Evolutionary conservation across 2,888 invertebrate species (phyloP).

Genomic region (Cancer borealis): DNA sequence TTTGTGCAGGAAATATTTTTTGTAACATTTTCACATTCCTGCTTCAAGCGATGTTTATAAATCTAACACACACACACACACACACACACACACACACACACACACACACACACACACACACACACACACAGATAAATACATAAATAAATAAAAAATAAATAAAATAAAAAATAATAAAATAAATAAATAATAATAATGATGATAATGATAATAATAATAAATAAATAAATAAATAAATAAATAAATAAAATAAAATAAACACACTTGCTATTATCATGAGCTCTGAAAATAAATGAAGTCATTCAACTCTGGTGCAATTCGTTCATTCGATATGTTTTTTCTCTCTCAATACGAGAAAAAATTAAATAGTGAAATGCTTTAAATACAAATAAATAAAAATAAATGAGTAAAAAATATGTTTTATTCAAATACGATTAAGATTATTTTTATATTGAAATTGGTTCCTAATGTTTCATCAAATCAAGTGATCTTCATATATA

Average conservation of each 20-base stretch:
- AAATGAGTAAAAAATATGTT: not conserved
- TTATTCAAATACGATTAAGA: not conserved
- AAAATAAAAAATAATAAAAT: too few species aligned
- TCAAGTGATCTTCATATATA: not conserved
- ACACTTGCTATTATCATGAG: not conserved
- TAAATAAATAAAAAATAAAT: too few species aligned
- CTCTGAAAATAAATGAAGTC: slow-evolving; percentile 16
- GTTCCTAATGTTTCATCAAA: not conserved
- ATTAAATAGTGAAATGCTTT: not conserved
- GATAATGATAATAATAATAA: too few species aligned
- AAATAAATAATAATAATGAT: too few species aligned
- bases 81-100: not conserved
- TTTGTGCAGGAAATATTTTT: not conserved
- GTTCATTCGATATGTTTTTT: not conserved
- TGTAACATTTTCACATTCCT: not conserved
- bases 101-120: slow-evolving; percentile 20
- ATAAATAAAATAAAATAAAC: not conserved
- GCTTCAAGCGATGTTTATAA: not conserved
- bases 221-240: too few species aligned
- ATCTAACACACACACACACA: not conserved
- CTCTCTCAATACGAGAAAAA: not conserved
- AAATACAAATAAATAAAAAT: not conserved
- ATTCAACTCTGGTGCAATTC: not conserved
- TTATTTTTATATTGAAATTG: too few species aligned
- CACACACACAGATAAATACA: slow-evolving; percentile 20